Conservation (phyloP, 2,888 invertebrate species). For the Lasioglossum lativentre region DNA sequence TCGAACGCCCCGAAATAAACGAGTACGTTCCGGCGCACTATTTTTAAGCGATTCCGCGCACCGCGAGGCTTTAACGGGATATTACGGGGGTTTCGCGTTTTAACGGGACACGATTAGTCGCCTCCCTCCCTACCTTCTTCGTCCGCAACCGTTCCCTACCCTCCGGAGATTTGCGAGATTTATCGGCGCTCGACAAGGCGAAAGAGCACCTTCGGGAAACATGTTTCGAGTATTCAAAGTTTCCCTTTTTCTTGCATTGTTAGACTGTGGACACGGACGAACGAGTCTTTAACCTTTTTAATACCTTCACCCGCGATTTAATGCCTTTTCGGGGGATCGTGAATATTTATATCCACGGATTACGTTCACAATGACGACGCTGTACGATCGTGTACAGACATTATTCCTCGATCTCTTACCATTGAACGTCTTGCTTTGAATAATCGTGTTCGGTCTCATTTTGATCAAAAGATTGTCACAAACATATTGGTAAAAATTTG, state of each 20-base stretch:
- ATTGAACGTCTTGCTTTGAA: no score
- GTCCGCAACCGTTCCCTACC: not conserved
- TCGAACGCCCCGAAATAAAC: slow-evolving; percentile 38
- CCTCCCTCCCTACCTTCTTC: not conserved
- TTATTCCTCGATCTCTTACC: no score
- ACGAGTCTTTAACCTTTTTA: slow-evolving; percentile 12
- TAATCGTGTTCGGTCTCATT: not conserved
- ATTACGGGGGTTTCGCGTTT: slow-evolving; percentile 43
- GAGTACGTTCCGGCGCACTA: slow-evolving; percentile 30
- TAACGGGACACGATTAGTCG: slow-evolving; percentile 41
- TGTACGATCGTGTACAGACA: no score
- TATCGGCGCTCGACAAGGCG: slow-evolving; percentile 13
- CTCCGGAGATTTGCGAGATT: slow-evolving; percentile 30
- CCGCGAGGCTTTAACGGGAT: slow-evolving; percentile 21
- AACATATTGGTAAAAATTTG: not conserved
- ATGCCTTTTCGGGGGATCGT: not conserved
- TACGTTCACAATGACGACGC: not conserved
- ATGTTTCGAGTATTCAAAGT: not conserved
- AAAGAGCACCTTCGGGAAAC: not conserved
- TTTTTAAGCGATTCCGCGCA: slow-evolving; percentile 36
- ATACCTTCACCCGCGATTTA: not conserved
- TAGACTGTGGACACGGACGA: not conserved
- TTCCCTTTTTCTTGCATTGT: not conserved
- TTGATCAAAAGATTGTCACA: not conserved
- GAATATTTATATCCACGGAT: slow-evolving; percentile 2